These are phyloP conservation scores for Eleutherodactylus coqui DNA, from an alignment of 2,797 vertebrate species.

Conservation along the genomic window DNA sequence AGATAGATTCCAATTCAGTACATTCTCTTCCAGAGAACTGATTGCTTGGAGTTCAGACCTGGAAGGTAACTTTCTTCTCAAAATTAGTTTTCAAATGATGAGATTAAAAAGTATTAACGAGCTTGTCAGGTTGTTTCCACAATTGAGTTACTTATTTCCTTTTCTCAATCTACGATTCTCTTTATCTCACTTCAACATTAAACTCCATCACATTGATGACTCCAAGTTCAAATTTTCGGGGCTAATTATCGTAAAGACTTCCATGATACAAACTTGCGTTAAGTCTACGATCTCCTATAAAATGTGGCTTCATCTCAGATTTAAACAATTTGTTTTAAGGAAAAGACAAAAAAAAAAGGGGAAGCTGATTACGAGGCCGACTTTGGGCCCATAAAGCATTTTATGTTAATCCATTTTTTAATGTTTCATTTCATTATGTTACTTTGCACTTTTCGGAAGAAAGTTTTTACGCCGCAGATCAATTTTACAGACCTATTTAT, in stretches of 20 bases:
- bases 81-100: not conserved
- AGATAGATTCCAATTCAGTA: not conserved
- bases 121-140: conserved; percentile 3
- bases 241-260: conserved; percentile 46
- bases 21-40: not conserved
- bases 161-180: not conserved
- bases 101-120: conserved; percentile 17
- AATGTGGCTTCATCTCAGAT: conserved; percentile 8
- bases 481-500: conserved; percentile 67
- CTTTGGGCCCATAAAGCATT: conserved; percentile 51
- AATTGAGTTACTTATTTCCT: conserved; percentile 21
- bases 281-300: conserved; percentile 18
- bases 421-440: conserved; percentile 67
- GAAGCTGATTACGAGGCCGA: conserved; percentile 22
- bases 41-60: conserved; percentile 1
- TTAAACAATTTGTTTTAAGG: conserved; percentile 31
- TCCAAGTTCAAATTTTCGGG: conserved; percentile 24
- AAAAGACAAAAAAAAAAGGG: not conserved
- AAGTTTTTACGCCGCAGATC: conserved; percentile 66
- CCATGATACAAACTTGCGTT: conserved; percentile 24
- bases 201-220: not conserved
- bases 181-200: conserved; percentile 30
- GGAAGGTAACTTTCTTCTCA: not conserved
- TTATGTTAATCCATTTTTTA: conserved; percentile 66
- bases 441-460: conserved; percentile 63